Percentiles rank a stretch among this genome's conserved stretches.
These are phyloP conservation scores for Phortica variegata DNA, from an alignment of 1,140 invertebrate species.

Conservation along the genomic window DNA sequence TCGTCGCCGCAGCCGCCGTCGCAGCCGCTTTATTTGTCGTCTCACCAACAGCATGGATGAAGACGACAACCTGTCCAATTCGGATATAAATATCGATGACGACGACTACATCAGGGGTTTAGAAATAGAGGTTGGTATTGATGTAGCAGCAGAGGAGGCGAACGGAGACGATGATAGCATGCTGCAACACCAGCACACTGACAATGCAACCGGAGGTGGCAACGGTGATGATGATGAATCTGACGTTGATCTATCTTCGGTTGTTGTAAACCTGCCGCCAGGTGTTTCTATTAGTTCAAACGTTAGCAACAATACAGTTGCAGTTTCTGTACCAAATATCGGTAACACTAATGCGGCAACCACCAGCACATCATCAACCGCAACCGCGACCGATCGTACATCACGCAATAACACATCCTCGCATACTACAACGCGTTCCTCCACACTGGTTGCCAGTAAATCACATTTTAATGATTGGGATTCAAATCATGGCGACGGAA, in stretches of 20 bases:
- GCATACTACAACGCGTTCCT: too few species aligned
- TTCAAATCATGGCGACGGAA: not conserved
- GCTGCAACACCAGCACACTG: not conserved
- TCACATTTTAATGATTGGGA: slow-evolving; percentile 3
- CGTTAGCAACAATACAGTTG: slow-evolving; percentile 6
- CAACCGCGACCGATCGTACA: too few species aligned
- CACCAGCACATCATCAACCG: slow-evolving; percentile 4
- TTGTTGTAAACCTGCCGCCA: slow-evolving; percentile 28
- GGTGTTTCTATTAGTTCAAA: slow-evolving; percentile 16
- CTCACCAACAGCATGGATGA: slow-evolving; percentile 38
- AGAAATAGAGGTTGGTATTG: slow-evolving; percentile 13
- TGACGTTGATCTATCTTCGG: slow-evolving; percentile 29
- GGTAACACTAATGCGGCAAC: not conserved
- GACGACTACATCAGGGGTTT: slow-evolving; percentile 18
- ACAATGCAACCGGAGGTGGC: slow-evolving; percentile 8
- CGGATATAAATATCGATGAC: slow-evolving; percentile 46
- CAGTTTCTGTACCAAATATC: not conserved
- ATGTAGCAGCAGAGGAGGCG: slow-evolving; percentile 4
- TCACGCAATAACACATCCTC: too few species aligned
- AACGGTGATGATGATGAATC: slow-evolving; percentile 20
- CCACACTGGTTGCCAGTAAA: too few species aligned
- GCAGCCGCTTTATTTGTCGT: not conserved
- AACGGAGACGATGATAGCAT: not conserved
- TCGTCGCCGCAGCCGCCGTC: not conserved
- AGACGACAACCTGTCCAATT: slow-evolving; percentile 49